Evolutionary conservation across 2,888 invertebrate species (phyloP).

Genomic region (Torymus tubicola): DNA sequence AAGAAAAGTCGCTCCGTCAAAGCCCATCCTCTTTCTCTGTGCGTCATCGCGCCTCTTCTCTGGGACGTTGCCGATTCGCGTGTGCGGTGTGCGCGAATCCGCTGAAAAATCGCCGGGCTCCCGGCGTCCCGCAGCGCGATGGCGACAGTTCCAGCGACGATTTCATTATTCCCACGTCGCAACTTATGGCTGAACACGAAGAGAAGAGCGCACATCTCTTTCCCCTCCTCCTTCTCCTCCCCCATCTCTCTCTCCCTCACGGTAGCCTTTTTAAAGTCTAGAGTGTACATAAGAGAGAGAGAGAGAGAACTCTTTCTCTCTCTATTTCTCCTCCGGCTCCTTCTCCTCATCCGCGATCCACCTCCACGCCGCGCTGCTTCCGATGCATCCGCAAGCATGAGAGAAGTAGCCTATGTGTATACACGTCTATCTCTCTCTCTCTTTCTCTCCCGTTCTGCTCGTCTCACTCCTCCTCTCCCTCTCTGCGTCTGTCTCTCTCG

Average conservation of each 20-base stretch:
- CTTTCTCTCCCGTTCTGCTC: conserved; percentile 24
- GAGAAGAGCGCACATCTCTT: not conserved
- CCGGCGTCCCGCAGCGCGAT: conserved; percentile 35
- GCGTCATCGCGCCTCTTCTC: not conserved
- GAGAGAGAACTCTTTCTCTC: not conserved
- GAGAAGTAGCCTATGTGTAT: conserved; percentile 29
- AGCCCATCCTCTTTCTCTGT: not conserved
- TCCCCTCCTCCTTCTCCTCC: not conserved
- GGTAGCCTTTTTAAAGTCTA: conserved; percentile 38
- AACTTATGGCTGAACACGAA: conserved; percentile 46
- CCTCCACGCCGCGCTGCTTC: not conserved
- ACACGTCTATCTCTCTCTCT: conserved; percentile 32
- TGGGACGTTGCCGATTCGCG: not conserved
- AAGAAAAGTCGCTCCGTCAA: not conserved
- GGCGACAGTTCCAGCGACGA: conserved; percentile 49
- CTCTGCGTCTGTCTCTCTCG: too few species aligned
- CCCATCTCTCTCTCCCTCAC: not conserved
- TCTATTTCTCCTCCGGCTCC: too few species aligned
- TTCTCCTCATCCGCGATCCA: conserved; percentile 8
- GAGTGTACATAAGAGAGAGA: not conserved
- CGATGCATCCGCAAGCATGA: conserved; percentile 21
- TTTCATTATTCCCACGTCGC: conserved; percentile 56
- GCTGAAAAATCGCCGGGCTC: conserved; percentile 30
- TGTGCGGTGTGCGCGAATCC: not conserved
- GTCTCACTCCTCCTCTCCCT: too few species aligned